Base-by-base conservation (phyloP, 2,113 vertebrate genomes). In the Martes martes region DNA sequence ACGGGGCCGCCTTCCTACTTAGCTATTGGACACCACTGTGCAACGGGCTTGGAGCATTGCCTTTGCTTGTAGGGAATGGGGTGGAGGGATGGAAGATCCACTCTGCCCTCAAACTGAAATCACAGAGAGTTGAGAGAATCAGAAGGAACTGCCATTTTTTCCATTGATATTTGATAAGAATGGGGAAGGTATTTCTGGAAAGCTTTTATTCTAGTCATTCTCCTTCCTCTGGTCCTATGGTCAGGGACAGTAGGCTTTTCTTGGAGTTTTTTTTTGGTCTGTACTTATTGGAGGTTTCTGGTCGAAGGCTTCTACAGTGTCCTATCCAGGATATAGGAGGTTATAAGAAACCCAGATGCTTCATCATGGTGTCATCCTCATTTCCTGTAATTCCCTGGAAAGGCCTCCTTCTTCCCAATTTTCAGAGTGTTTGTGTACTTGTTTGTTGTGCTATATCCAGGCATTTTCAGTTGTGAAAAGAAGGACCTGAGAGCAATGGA, bases 301-400 rank as follows among this genome's bases (percentile, higher is more conserved):
- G 6, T 21, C 80, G 16, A 59, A 65, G 24, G 3, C 11, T 24
- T 67, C 3, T 47, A 7, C 0, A 9, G 13, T 15, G 18, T 55
- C 23, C 28, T 45, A 13, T 78, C 11, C 31, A 39, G 33, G 33
- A n/a, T 42, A 18, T 4, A 26, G 24, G 31, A 42, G 6, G 7
- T 7, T 39, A 33, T 16, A 26, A 33, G 18, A 84, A 61, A 23
- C 1, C 5, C 21, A n/a, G 59, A 73, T 39, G 16, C 10, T 28
- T 85, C 63, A 8, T 18, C 21, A 18, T 4, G 0, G 0, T 31
- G 2, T 18, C 6, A 6, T n/a, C 9, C 4, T 65, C 1, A 1
- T 36, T 52, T 24, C 31, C 10, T 47, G 42, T 36, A 36, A 55
- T 15, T 26, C 6, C 11, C 23, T 11, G 11, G 28, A 18, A 63